Evolutionary conservation across 37 sponge, comb jelly and placozoan species (phyloP), one percentile per base, ranked within the genome.

Genomic region (Oscarella lobularis): DNA sequence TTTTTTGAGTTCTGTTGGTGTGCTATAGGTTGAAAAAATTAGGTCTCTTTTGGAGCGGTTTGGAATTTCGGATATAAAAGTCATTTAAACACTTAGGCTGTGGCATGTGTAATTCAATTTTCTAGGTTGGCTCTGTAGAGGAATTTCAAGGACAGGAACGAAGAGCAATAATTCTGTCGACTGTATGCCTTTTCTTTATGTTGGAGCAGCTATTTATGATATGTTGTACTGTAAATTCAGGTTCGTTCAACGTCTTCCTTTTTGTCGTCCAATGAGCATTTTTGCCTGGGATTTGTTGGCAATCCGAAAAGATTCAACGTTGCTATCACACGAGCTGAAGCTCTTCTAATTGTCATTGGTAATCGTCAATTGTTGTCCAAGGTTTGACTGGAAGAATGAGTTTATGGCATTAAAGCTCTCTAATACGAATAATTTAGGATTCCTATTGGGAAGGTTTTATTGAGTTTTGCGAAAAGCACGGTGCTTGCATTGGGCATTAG

Each of bases 111-210:
- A 48, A 9, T 48, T 27, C 20, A 48, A 20, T 48, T 48, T 48
- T 82, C 66, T 85, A 85, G 78, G 87, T 91, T 5, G 92, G 88
- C 0, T 83, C 85, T 29, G 88, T 91, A 31, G 92, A 91, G 55
- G 88, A 91, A 41, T 91, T 91, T 69, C 92, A 91, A 74, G 92
- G 92, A 33, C 87, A 87, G 41, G 92, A 91, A 74, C 67, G 80
- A 14, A 55, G 66, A 38, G 82, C 74, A 30, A 77, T 91, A 37
- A 84, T 91, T 38, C 76, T 91, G 3, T 87, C 92, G 3, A 91
- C 88, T 29, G 92, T 91, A 2, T 48, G 20, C 60, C 60, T 20
- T 9, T 48, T 9, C 60, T 27, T 27, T 27, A 27, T 9, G 60
- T 48, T 48, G 20, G 14, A 48, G 60, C 20, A 9, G 60, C 20